A percentile compares a stretch with the other conserved stretches of the same genome.
Conservation (phyloP, 2,888 invertebrate species). For the Notodonta dromedarius region DNA sequence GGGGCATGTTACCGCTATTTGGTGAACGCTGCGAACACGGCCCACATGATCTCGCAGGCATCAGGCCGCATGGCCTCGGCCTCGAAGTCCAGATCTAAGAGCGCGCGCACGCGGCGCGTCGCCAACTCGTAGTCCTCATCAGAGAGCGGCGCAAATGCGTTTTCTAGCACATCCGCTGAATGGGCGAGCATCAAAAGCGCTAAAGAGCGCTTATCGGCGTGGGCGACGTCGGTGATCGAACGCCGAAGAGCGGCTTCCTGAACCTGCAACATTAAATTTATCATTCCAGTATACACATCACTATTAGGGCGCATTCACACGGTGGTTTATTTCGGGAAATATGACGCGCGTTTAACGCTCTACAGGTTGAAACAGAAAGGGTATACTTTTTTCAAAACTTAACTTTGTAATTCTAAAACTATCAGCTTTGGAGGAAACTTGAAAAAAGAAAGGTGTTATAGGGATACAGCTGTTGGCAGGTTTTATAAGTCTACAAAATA, state of each 20-base stretch:
- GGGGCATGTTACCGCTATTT: constrained; percentile 88
- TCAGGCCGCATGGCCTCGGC: constrained; percentile 96
- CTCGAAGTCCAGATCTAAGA: constrained; percentile 98
- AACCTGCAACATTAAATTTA: constrained; percentile 85
- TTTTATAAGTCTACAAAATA: no score
- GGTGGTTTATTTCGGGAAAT: no score
- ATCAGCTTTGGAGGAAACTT: no score
- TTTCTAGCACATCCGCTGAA: constrained; percentile 99
- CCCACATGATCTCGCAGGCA: constrained; percentile 98
- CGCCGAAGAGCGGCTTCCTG: constrained; percentile 98
- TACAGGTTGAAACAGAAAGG: no score
- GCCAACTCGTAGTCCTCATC: constrained; percentile 99
- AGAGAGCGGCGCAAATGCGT: constrained; percentile 98
- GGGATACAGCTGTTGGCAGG: no score
- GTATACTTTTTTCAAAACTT: no score
- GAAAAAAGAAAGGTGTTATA: no score
- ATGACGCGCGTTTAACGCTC: no score
- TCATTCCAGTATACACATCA: neutral
- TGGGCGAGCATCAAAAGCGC: constrained; percentile 98
- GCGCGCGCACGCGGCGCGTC: constrained; percentile 97
- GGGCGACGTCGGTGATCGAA: constrained; percentile 98
- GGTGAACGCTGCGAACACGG: constrained; percentile 98
- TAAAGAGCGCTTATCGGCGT: constrained; percentile 97
- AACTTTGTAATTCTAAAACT: no score
- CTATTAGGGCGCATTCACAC: neutral